A percentile compares a stretch with the other conserved stretches of the same genome.
Evolutionary conservation across 2,888 invertebrate genomes (phyloP).

Genomic region (Ormia ochracea): DNA sequence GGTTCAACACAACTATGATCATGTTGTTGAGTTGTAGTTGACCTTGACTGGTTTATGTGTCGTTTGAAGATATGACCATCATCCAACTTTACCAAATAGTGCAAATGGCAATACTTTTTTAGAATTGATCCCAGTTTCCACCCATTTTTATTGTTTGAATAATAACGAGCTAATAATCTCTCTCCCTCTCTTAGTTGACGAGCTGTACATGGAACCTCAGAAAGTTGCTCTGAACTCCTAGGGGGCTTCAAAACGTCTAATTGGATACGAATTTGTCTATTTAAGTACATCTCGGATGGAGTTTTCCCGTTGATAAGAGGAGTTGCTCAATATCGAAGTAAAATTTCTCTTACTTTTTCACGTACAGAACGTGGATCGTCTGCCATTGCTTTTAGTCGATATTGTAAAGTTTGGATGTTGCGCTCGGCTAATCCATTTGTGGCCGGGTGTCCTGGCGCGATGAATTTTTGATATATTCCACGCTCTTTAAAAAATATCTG

Average conservation of each 20-base stretch:
- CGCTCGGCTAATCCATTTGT: constrained; percentile 53
- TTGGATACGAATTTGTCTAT: constrained; percentile 35
- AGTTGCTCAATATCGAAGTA: constrained; percentile 41
- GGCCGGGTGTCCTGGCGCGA: no score
- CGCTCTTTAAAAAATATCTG: constrained; percentile 5
- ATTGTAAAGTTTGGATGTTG: constrained; percentile 50
- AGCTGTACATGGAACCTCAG: neutral
- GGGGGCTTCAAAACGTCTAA: constrained; percentile 6
- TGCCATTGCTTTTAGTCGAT: neutral
- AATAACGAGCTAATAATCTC: no score
- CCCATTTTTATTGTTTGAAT: no score
- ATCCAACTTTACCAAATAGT: constrained; percentile 22
- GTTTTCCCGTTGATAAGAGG: constrained; percentile 43
- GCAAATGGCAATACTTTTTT: constrained; percentile 3
- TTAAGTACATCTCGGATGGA: constrained; percentile 46
- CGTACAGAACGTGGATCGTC: constrained; percentile 74
- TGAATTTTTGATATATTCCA: no score
- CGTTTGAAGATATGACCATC: constrained; percentile 14
- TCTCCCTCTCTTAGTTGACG: constrained; percentile 42
- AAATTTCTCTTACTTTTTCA: constrained; percentile 30
- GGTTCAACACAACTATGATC: no score
- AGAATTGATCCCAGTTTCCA: constrained; percentile 18
- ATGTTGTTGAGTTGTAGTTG: no score
- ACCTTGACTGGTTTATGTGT: constrained; percentile 24
- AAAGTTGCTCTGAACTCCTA: neutral